These are phyloP conservation scores for Amphimedon queenslandica DNA, from an alignment of 37 sponge, comb jelly and placozoan genomes.

Conservation along the genomic window DNA sequence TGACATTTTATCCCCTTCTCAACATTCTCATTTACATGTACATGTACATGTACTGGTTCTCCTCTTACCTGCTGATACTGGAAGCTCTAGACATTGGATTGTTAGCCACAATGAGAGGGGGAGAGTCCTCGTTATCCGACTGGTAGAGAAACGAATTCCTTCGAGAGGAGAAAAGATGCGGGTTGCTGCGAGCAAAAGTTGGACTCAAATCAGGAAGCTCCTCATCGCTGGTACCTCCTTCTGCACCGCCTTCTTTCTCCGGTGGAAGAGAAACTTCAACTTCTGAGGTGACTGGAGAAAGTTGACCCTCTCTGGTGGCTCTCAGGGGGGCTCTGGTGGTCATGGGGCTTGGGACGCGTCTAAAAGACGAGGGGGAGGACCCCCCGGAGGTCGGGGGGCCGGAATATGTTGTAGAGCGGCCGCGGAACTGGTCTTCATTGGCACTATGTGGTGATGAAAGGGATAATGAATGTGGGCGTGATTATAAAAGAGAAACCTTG, in stretches of 20 bases:
- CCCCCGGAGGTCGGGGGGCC: too few species aligned
- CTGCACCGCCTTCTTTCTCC: neutral
- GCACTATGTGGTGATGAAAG: too few species aligned
- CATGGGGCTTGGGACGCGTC: too few species aligned
- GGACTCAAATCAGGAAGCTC: neutral
- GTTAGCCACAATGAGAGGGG: neutral
- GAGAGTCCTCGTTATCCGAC: conserved; percentile 25
- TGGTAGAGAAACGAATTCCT: conserved; percentile 63
- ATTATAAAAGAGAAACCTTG: too few species aligned
- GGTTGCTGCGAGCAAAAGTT: neutral
- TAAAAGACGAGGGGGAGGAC: too few species aligned
- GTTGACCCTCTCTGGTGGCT: neutral
- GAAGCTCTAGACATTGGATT: conserved; percentile 22
- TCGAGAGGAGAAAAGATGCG: neutral
- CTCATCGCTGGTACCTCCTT: neutral
- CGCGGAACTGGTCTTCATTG: too few species aligned
- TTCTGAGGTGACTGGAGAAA: too few species aligned
- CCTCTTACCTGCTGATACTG: conserved; percentile 32
- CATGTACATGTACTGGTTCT: neutral
- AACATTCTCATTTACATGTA: too few species aligned
- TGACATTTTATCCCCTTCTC: too few species aligned
- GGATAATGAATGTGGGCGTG: too few species aligned
- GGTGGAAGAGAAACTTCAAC: neutral
- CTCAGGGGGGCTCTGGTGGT: neutral
- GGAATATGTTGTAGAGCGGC: too few species aligned